phyloP scores from a whole-genome alignment of 2,797 vertebrate species.

The Phoxinus dragarum region DNA sequence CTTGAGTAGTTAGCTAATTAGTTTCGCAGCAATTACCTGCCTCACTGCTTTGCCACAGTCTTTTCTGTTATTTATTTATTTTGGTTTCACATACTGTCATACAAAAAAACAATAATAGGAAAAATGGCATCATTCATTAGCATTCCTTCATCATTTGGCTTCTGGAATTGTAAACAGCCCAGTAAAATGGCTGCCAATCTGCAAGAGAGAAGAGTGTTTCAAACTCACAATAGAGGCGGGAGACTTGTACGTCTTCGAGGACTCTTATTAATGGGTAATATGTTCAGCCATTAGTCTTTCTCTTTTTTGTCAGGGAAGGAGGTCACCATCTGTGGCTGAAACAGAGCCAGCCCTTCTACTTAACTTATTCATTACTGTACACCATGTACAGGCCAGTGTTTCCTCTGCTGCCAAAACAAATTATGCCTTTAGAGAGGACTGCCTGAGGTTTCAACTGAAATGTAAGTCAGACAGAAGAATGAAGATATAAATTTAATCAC shows the following conservation, averaged over 20 bases:
- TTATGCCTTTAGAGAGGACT: neutral
- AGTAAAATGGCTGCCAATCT: constrained; percentile 49
- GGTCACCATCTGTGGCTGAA: constrained; percentile 75
- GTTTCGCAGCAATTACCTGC: constrained; percentile 77
- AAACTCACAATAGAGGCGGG: constrained; percentile 23
- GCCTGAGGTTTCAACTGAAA: neutral
- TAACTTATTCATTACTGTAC: constrained; percentile 70
- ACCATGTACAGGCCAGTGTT: constrained; percentile 57
- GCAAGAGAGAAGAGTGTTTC: constrained; percentile 8
- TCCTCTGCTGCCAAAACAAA: constrained; percentile 52
- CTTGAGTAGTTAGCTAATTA: constrained; percentile 78
- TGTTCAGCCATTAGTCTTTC: constrained; percentile 51
- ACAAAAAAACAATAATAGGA: constrained; percentile 52
- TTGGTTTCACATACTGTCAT: constrained; percentile 62
- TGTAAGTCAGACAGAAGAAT: neutral
- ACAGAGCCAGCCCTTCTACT: constrained; percentile 64
- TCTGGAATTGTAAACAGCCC: constrained; percentile 35
- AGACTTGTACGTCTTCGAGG: constrained; percentile 26
- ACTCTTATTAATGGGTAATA: constrained; percentile 51
- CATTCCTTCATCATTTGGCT: constrained; percentile 49
- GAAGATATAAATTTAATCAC: neutral
- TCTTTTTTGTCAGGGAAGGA: constrained; percentile 38
- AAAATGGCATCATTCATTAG: constrained; percentile 46
- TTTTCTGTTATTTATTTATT: constrained; percentile 47
- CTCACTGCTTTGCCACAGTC: constrained; percentile 69